phyloP scores from a whole-genome alignment of 2,888 invertebrate species.

The Imbricaverruca yamaguchii region DNA sequence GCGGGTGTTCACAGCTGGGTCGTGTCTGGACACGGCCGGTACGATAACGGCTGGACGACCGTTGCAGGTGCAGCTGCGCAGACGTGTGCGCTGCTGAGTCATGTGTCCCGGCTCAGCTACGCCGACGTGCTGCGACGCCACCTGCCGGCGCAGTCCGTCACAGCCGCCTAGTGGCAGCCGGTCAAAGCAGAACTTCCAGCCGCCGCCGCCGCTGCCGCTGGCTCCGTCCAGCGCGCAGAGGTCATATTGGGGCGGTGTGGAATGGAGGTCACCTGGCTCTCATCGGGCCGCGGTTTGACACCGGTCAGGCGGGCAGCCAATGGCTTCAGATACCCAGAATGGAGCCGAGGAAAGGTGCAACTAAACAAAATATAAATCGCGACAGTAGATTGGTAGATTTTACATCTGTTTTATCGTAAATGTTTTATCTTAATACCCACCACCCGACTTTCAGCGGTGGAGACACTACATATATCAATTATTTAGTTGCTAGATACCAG shows the following conservation, averaged over 20 bases:
- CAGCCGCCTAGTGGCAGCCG: neutral
- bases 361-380: neutral
- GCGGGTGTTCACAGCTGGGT: too few relatives aligned
- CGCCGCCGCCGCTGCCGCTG: neutral
- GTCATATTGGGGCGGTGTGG: neutral
- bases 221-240: neutral
- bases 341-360: neutral
- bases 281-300: neutral
- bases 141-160: neutral
- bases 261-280: neutral
- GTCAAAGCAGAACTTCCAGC: neutral
- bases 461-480: neutral
- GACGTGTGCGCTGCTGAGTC: neutral
- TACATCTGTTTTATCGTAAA: neutral
- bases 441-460: neutral
- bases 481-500: slow-evolving; percentile 5
- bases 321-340: neutral
- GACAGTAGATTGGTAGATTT: neutral
- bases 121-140: neutral
- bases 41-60: too few relatives aligned
- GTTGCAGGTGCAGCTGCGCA: neutral
- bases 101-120: neutral
- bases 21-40: too few relatives aligned
- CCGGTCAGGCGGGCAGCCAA: neutral
- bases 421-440: neutral